Conservation (phyloP, 2,888 invertebrate genomes). For the Ophioninae sp. region DNA sequence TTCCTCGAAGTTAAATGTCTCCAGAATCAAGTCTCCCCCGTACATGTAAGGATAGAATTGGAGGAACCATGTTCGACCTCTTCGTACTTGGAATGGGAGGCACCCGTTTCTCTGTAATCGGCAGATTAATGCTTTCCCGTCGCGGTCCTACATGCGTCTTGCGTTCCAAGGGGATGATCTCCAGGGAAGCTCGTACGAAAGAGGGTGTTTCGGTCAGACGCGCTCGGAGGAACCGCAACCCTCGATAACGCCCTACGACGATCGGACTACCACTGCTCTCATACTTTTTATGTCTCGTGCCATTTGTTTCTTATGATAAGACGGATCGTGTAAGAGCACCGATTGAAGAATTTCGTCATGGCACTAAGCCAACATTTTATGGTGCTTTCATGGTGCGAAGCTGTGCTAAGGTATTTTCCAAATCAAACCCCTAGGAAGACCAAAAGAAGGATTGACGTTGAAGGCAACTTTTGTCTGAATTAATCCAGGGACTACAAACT, state of each 20-base stretch:
- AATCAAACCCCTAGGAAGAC: no score
- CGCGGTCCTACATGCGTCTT: constrained; percentile 47
- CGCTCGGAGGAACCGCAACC: constrained; percentile 13
- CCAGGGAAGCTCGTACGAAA: constrained; percentile 21
- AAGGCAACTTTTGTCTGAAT: no score
- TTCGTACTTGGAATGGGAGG: constrained; percentile 79
- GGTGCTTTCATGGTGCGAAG: no score
- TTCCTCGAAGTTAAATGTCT: neutral
- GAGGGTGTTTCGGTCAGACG: constrained; percentile 27
- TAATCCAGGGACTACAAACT: no score
- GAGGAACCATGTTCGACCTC: constrained; percentile 71
- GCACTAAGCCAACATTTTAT: neutral
- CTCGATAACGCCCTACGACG: neutral
- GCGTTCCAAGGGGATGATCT: constrained; percentile 15
- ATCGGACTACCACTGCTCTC: constrained; percentile 1
- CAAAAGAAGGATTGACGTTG: no score
- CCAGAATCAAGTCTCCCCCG: neutral
- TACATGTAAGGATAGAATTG: constrained; percentile 33
- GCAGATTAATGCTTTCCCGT: constrained; percentile 78
- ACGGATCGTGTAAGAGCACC: neutral
- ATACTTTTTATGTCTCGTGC: constrained; percentile 2
- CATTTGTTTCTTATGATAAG: constrained; percentile 25
- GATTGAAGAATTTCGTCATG: neutral
- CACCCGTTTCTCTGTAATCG: constrained; percentile 78
- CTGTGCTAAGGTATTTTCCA: no score